Percentiles rank a stretch among this genome's conserved stretches.
These are phyloP conservation scores for Thunnus maccoyii DNA, from an alignment of 2,113 vertebrate species.

Conservation along the genomic window DNA sequence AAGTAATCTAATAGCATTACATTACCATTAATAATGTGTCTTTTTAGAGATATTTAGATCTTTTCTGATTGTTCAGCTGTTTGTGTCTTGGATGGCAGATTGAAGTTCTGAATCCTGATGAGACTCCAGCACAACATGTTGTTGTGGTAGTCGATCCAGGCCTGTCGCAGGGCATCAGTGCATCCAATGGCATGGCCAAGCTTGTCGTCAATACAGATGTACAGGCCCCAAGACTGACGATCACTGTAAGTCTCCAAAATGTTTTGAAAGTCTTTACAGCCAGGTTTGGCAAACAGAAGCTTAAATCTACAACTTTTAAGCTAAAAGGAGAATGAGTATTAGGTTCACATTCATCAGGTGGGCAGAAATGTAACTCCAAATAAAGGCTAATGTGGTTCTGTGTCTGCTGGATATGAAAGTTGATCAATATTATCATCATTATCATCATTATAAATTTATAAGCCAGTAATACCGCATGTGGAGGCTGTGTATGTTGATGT, in stretches of 20 bases:
- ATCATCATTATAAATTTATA: no score
- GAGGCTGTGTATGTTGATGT: no score
- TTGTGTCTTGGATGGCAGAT: conserved; percentile 70
- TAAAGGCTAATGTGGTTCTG: no score
- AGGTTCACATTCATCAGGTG: no score
- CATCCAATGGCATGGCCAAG: conserved; percentile 73
- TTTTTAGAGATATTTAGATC: not conserved
- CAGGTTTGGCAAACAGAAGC: not conserved
- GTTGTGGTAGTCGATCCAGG: conserved; percentile 46
- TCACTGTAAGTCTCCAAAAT: conserved; percentile 70
- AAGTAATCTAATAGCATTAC: not conserved
- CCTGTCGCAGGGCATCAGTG: not conserved
- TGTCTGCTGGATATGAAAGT: no score
- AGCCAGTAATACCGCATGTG: no score
- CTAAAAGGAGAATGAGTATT: no score
- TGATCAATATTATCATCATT: no score
- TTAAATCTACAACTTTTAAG: no score
- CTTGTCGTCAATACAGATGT: conserved; percentile 77
- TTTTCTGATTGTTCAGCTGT: not conserved
- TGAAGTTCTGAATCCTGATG: conserved; percentile 84
- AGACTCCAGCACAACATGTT: conserved; percentile 77
- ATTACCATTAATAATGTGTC: not conserved
- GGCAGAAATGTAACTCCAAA: no score
- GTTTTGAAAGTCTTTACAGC: no score
- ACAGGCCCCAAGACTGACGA: rapidly evolving